phyloP scores from a whole-genome alignment of 2,113 vertebrate species.

The Lanius ludovicianus region DNA sequence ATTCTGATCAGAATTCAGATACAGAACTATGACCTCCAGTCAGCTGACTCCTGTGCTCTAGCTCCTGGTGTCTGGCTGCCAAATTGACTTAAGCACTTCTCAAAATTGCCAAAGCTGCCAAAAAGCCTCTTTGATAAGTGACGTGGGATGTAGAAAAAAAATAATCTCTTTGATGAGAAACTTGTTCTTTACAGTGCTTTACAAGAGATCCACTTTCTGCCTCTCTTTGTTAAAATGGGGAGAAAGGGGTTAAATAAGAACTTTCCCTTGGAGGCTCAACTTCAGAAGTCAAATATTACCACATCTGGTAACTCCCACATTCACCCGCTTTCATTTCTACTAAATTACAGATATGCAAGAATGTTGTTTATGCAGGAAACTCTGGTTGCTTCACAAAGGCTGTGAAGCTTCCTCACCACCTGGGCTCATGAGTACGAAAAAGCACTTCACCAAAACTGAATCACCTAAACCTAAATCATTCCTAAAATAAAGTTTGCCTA shows the following conservation, averaged over 20 bases:
- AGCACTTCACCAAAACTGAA: neutral
- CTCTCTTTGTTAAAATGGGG: neutral
- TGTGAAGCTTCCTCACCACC: neutral
- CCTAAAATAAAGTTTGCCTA: neutral
- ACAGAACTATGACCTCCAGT: neutral
- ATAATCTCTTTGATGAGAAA: neutral
- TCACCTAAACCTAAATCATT: neutral
- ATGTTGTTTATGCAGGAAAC: neutral
- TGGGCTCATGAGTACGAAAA: neutral
- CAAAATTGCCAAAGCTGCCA: constrained; percentile 1
- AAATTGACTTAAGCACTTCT: constrained; percentile 22
- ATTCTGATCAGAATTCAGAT: neutral
- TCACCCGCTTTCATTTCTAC: neutral
- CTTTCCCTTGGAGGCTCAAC: neutral
- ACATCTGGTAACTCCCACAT: neutral
- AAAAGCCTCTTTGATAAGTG: constrained; percentile 10
- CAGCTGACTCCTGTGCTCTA: neutral
- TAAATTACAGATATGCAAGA: neutral
- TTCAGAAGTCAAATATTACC: neutral
- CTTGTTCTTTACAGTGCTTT: neutral
- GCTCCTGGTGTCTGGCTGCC: neutral
- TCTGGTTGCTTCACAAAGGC: neutral
- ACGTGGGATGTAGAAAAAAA: neutral
- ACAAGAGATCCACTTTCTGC: neutral
- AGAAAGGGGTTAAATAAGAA: neutral